Conservation (phyloP, 2,888 invertebrate species). For the Ophion costatus region DNA sequence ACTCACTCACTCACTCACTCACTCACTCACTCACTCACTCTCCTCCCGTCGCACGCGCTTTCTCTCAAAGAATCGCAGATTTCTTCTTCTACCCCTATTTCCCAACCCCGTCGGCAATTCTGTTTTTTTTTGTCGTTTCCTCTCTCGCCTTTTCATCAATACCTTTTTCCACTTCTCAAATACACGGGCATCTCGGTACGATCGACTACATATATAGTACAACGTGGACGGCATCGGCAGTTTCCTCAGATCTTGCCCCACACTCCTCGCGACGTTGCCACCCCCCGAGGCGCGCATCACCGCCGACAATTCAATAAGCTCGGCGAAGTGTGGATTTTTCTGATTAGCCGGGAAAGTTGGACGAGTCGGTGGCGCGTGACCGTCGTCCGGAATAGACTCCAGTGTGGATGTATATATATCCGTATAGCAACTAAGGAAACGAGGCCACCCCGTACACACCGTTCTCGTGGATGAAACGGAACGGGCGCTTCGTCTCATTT, state of each 20-base stretch:
- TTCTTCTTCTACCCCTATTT: neutral
- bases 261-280: constrained; percentile 4
- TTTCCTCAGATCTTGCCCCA: neutral
- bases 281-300: constrained; percentile 45
- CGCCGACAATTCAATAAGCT: constrained; percentile 79
- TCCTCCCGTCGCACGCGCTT: neutral
- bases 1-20: too few species aligned
- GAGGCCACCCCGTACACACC: constrained; percentile 2
- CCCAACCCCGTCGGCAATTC: neutral
- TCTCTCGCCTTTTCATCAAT: constrained; percentile 41
- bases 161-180: constrained; percentile 36
- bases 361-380: constrained; percentile 79
- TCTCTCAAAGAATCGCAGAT: neutral
- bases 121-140: neutral
- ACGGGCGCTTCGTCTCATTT: constrained; percentile 74
- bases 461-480: neutral
- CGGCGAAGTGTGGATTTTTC: constrained; percentile 81
- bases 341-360: constrained; percentile 81
- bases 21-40: neutral
- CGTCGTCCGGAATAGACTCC: constrained; percentile 76
- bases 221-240: neutral
- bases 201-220: neutral
- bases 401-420: neutral
- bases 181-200: neutral
- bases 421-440: constrained; percentile 1